Evolutionary conservation across 2,113 vertebrate species (phyloP).

Genomic region (Corvus cornix): DNA sequence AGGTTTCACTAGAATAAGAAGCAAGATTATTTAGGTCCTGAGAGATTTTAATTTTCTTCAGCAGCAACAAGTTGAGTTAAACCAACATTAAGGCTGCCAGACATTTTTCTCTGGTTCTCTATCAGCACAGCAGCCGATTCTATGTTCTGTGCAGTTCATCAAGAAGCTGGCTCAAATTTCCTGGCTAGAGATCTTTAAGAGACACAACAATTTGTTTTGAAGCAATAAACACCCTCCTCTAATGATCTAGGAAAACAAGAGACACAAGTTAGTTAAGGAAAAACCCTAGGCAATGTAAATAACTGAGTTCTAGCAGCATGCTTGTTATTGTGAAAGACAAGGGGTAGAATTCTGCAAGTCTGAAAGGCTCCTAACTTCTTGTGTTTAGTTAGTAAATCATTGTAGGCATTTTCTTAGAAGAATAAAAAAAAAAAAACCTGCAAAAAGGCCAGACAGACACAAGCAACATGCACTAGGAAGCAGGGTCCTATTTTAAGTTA

Average conservation of each 20-base stretch:
- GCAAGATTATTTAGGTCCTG: not conserved
- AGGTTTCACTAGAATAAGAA: not conserved
- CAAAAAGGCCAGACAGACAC: not conserved
- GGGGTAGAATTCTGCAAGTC: not conserved
- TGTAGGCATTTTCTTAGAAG: not conserved
- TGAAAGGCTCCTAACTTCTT: not conserved
- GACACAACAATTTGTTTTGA: not conserved
- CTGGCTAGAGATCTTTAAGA: not conserved
- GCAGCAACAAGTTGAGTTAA: not conserved
- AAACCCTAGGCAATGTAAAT: not conserved
- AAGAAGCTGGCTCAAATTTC: not conserved
- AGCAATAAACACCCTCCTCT: not conserved
- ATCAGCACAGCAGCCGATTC: not conserved
- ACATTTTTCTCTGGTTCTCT: not conserved
- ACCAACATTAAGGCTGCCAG: not conserved
- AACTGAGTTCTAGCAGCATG: not conserved
- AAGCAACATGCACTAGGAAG: constrained; percentile 23
- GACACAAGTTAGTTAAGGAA: not conserved
- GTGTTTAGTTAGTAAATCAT: not conserved
- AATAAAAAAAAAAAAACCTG: not conserved
- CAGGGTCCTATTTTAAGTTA: constrained; percentile 7
- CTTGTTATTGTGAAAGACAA: not conserved
- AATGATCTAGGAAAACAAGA: not conserved
- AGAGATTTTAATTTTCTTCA: not conserved
- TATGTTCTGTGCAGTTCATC: not conserved